Evolutionary conservation across 2,888 invertebrate species (phyloP), one percentile per base, ranked within the genome.

Genomic region (Diloba caeruleocephala): DNA sequence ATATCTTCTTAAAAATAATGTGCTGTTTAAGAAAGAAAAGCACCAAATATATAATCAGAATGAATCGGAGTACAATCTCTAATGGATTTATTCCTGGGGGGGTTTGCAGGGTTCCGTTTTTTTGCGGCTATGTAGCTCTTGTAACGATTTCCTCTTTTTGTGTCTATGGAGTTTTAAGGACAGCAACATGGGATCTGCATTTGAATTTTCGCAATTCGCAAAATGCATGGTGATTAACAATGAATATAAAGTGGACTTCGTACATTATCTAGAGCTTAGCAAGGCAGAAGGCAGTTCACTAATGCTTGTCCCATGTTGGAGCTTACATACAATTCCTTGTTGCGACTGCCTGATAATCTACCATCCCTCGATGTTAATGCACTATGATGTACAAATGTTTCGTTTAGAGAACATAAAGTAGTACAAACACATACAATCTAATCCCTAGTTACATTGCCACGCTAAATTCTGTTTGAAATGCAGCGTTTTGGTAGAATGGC

Each of bases 301-400:
- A 44, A 28, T 44, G 36, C 41, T 29, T 25, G 28, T 36, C 31
- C 13, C 13, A 45, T 7, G 19, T 36, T n/a, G 2, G 12, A 44
- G 42, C 34, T 43, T 23, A 38, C 34, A 32, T 32, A 1, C 15
- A 26, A 59, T 65, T 49, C 32, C 29, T 32, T 17, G 36, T 29
- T 19, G 31, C 31, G 34, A 21, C 34, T 43, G 14, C 41, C 41
- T 21, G 59, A 39, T 65, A 62, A 62, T 65, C 59, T 62, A 52
- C 43, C 62, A 65, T 59, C 29, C 19, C 25, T 2, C 25, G 2
- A 29, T 39, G 7, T 12, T 12, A 45, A 19, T 17, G 17, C 19
- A 33, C 13, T 32, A n/a, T 26, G 25, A 8, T 28, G 25, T 21
- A 34, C 41, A 25, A 50, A 32, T 21, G 32, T 31, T 39, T 64